Base-by-base conservation (phyloP, 2,888 invertebrate genomes). In the Anthoptus insignis region DNA sequence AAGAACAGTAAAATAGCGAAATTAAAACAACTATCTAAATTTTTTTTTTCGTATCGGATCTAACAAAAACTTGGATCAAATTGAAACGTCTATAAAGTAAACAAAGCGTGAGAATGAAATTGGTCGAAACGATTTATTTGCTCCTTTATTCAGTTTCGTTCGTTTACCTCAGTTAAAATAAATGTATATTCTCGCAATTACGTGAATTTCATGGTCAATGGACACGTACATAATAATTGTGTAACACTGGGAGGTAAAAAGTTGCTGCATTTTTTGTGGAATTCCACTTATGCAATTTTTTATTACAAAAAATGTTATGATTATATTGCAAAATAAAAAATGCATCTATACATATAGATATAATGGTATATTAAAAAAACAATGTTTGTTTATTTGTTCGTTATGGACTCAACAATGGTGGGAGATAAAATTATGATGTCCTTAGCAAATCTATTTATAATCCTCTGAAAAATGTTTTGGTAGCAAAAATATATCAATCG, bases 171-270 rank as follows among this genome's bases (percentile, higher is more conserved):
- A 16, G 34, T n/a, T 45, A 22, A 53, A 32, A 11, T 13, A 27
- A 37, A 37, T 8, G 37, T 59, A 22, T 37, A 37, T 49, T 50
- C 14, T 56, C 4, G n/a, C 57, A 16, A 24, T 13, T 49, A 37
- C 19, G 13, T 34, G 24, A 59, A 49, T 59, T 59, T 59, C 49
- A 59, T 37, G 59, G 59, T 50, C 50, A 59, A 37, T 59, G 24
- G 24, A 59, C 37, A 59, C 59, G 58, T 47, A 58, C 19, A 34
- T 47, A 47, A 7, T 47, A 24, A 50, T 50, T 59, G 49, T 59
- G 59, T 59, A 59, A 50, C 3, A 34, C 37, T 37, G 34, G 59
- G 50, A 59, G 58, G 58, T 45, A 45, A 57, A 45, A 45, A 42
- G 19, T 42, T n/a, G 19, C 42, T 7, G 19, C 19, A 19, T 42